Evolutionary conservation across 2,113 vertebrate species (phyloP), one percentile per base, ranked within the genome.

Genomic region (Himantopus leucocephalus): DNA sequence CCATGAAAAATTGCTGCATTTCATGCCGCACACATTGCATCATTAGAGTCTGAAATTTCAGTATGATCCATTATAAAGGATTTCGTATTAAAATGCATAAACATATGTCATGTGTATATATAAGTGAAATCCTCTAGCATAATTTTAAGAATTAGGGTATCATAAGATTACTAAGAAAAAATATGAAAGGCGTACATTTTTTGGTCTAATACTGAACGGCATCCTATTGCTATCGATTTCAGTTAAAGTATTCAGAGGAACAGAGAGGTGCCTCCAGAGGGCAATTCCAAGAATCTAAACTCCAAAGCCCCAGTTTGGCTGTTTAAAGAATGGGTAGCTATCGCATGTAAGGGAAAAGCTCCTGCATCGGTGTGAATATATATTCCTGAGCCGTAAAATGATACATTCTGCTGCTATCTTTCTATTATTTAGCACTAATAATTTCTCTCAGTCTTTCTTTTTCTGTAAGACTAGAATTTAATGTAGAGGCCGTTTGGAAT

Each of bases 261-360:
- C 63, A 77, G 79, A 15, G 62, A 71, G 73, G 80, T 58, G 63
- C 58, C 84, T 56, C 92, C 89, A n/a, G 75, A 85, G 94, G 78
- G 93, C 64, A 76, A 34, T 41, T 50, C 82, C 0, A 7, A 91
- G 79, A 76, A 83, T 43, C 59, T 62, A 30, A 34, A 47, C 53
- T 3, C 73, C 75, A 64, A 79, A 90, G 10, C 9, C 86, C 79
- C 89, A 39, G 0, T 56, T 30, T 91, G 89, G 67, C 85, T 62
- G 39, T 34, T 88, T 48, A 62, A 85, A 60, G 92, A 62, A 24
- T 3, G 34, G 58, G 71, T 14, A 63, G 43, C 82, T 67, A 50
- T 1, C 0, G 3, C 5, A 0, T 3, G 3, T 3, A 4, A 66
- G 53, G 34, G 73, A 34, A 39, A 74, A 53, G 48, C n/a, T 85